Base-by-base conservation (phyloP, 2,113 vertebrate genomes). In the Mesitornis unicolor region DNA sequence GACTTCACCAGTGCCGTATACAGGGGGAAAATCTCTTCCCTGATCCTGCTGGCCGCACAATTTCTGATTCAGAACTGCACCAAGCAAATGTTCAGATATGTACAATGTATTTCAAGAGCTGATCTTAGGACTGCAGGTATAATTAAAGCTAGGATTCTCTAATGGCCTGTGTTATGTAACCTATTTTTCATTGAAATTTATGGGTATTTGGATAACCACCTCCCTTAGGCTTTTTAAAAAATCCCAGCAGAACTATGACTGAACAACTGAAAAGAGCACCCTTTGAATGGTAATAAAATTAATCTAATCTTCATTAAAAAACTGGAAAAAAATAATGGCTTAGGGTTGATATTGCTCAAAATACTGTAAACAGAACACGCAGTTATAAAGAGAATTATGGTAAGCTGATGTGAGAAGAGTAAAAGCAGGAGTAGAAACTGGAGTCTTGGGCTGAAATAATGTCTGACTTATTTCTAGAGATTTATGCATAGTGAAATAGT, bases 361-460 rank as follows among this genome's bases (percentile, higher is more conserved):
- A 91, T 84, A 93, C 31, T 91, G 53, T 87, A 96, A 95, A 95
- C 74, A 85, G 65, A 92, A 76, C 70, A 65, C 63, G 64, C 21
- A 79, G 36, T 84, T 90, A 89, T 87, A 95, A 91, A 94, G 81
- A 84, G 67, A 78, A 94, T 96, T 96, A 91, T 93, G 74, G 40
- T 78, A 91, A 94, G 51, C 51, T 71, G 68, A 78, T 68, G 61
- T 69, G 45, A 81, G 65, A 91, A 68, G 53, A 82, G 61, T 54
- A 82, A 86, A 96, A 61, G 22, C 65, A 73, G 38, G 25, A 84
- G 47, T 40, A 84, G 81, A 68, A 92, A 42, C 28, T 61, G 45
- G 11, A 88, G 20, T 76, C 35, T 71, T 87, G 48, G 61, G 56
- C 48, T 74, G 60, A 93, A 87, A 84, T 81, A 77, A 70, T 43